A percentile compares a stretch with the other conserved stretches of the same genome.
Evolutionary conservation across 2,888 invertebrate genomes (phyloP).

Genomic region (Camptogramma bilineatum): DNA sequence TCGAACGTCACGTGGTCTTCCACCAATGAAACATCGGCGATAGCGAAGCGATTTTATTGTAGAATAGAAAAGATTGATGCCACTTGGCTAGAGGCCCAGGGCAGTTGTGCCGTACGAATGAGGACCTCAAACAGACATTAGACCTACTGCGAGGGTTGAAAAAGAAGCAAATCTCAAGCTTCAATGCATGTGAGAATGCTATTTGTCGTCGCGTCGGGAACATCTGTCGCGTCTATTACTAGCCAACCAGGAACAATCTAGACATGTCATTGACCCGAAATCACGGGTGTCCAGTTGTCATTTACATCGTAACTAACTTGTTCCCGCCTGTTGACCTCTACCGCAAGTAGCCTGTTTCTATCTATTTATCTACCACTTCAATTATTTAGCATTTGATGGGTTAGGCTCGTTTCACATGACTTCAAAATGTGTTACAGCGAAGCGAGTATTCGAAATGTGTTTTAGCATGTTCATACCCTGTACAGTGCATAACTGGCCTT

Average conservation of each 20-base stretch:
- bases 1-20: too few species aligned
- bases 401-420: conserved; percentile 46
- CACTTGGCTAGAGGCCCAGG: too few species aligned
- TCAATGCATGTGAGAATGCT: conserved; percentile 5
- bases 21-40: too few species aligned
- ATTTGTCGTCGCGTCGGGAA: conserved; percentile 16
- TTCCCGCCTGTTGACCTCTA: conserved; percentile 74
- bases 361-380: conserved; percentile 72
- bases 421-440: neutral
- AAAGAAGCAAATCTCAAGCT: neutral
- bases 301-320: conserved; percentile 72
- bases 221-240: conserved; percentile 27
- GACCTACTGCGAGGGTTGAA: neutral
- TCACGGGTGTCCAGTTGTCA: conserved; percentile 70
- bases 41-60: too few species aligned
- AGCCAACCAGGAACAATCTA: conserved; percentile 41
- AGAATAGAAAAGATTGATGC: too few species aligned
- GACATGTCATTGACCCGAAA: conserved; percentile 74
- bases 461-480: too few species aligned
- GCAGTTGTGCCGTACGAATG: too few species aligned
- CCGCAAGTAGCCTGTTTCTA: conserved; percentile 69
- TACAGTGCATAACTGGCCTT: too few species aligned
- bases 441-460: too few species aligned
- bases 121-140: neutral
- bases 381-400: conserved; percentile 63